Evolutionary conservation across 2,888 invertebrate species (phyloP).

Genomic region (Nycteola revayana): DNA sequence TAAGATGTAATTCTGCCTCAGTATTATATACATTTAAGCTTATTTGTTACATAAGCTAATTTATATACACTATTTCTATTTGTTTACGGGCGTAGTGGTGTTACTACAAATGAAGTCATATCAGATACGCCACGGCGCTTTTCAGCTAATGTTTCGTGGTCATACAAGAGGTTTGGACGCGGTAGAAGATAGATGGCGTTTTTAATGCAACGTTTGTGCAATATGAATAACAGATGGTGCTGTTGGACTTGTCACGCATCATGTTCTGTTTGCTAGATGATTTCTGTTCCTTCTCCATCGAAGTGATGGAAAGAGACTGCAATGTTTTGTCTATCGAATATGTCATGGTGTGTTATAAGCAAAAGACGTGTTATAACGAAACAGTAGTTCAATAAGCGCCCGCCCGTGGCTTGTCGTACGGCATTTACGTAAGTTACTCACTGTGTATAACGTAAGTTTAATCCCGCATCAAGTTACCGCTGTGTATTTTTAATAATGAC

Average conservation of each 20-base stretch:
- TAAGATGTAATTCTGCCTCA: slow-evolving; percentile 82
- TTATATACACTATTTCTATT: slow-evolving; percentile 79
- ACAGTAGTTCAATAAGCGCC: slow-evolving; percentile 47
- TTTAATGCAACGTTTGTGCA: slow-evolving; percentile 6
- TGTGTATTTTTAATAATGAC: slow-evolving; percentile 69
- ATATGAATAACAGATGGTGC: slow-evolving; percentile 32
- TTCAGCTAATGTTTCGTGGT: slow-evolving; percentile 46
- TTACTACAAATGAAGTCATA: slow-evolving; percentile 76
- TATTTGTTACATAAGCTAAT: slow-evolving; percentile 81
- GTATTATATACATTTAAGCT: slow-evolving; percentile 82
- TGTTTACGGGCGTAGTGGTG: slow-evolving; percentile 76
- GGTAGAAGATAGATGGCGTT: slow-evolving; percentile 30
- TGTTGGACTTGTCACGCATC: slow-evolving; percentile 15
- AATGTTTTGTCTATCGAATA: too few species aligned
- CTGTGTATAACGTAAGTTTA: slow-evolving; percentile 77
- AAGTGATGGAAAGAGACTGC: too few species aligned
- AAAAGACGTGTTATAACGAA: slow-evolving; percentile 38
- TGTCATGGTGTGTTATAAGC: too few species aligned
- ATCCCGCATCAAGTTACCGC: slow-evolving; percentile 71
- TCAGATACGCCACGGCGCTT: slow-evolving; percentile 68
- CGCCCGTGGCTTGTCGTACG: slow-evolving; percentile 74
- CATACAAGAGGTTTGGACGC: slow-evolving; percentile 14
- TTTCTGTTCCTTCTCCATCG: too few species aligned
- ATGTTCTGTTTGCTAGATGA: too few species aligned
- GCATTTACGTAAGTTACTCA: slow-evolving; percentile 75